These are phyloP conservation scores for Formica aserva DNA, from an alignment of 2,888 invertebrate species.

Conservation along the genomic window DNA sequence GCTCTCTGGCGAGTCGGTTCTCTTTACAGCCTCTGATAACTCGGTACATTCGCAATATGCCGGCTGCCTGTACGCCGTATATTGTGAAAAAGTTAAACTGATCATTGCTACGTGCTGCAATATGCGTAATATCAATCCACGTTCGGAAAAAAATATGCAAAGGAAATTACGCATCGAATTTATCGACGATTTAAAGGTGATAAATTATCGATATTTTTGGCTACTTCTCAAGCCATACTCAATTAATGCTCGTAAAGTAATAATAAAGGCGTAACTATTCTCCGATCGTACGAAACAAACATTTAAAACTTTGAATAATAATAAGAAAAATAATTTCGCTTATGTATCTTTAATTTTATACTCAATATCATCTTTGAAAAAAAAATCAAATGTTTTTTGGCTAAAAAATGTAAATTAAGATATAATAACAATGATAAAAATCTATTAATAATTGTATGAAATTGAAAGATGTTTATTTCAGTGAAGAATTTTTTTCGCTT, in stretches of 20 bases:
- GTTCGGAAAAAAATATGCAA: neutral
- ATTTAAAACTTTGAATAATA: constrained; percentile 27
- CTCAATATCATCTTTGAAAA: too few species aligned
- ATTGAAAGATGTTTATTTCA: neutral
- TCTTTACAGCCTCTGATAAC: constrained; percentile 67
- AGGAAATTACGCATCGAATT: constrained; percentile 11
- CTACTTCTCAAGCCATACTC: neutral
- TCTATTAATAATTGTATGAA: neutral
- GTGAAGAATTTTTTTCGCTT: neutral
- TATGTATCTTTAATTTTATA: too few species aligned
- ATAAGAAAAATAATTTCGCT: neutral
- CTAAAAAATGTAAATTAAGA: too few species aligned
- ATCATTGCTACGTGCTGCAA: constrained; percentile 37
- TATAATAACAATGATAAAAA: neutral
- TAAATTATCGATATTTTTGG: constrained; percentile 20
- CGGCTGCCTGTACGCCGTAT: constrained; percentile 43
- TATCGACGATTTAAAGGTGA: neutral
- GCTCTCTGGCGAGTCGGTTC: constrained; percentile 44
- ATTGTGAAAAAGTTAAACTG: constrained; percentile 61
- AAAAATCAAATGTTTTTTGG: too few species aligned
- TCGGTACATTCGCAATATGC: constrained; percentile 65
- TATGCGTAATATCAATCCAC: neutral
- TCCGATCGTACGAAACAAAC: neutral
- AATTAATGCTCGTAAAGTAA: constrained; percentile 13
- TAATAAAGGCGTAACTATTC: neutral